Evolutionary conservation across 2,888 invertebrate species (phyloP).

Genomic region (Standfussiana lucernea): DNA sequence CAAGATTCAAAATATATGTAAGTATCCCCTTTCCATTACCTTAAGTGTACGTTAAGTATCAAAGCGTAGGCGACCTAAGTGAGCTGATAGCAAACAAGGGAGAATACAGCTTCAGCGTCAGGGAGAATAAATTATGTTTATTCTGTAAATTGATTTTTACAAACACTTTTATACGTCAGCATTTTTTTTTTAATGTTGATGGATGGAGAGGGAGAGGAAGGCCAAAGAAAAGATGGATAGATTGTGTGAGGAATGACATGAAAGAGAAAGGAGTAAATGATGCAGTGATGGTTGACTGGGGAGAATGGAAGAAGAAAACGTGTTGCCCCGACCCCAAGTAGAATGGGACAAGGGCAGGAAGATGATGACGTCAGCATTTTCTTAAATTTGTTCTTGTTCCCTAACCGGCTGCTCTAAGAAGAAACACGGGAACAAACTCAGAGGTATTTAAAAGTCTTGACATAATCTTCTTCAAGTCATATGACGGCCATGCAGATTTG

Average conservation of each 20-base stretch:
- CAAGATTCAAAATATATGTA: background rate
- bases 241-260: too few relatives aligned
- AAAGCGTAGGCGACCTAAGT: conserved; percentile 5
- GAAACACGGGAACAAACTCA: background rate
- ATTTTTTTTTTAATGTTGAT: too few relatives aligned
- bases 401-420: background rate
- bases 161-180: background rate
- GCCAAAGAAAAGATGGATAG: too few relatives aligned
- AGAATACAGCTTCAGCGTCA: background rate
- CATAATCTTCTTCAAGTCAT: background rate
- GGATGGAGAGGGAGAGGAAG: too few relatives aligned
- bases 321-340: too few relatives aligned
- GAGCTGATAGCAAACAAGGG: background rate
- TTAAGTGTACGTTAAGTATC: conserved; percentile 22
- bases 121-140: background rate
- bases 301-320: too few relatives aligned
- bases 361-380: too few relatives aligned
- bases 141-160: background rate
- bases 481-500: background rate
- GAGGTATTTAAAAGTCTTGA: background rate
- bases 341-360: too few relatives aligned
- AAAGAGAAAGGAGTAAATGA: too few relatives aligned
- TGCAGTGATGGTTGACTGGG: too few relatives aligned
- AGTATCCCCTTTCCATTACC: background rate
- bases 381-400: too few relatives aligned